Conservation (phyloP, 2,113 vertebrate species). For the Mesocricetus auratus region DNA sequence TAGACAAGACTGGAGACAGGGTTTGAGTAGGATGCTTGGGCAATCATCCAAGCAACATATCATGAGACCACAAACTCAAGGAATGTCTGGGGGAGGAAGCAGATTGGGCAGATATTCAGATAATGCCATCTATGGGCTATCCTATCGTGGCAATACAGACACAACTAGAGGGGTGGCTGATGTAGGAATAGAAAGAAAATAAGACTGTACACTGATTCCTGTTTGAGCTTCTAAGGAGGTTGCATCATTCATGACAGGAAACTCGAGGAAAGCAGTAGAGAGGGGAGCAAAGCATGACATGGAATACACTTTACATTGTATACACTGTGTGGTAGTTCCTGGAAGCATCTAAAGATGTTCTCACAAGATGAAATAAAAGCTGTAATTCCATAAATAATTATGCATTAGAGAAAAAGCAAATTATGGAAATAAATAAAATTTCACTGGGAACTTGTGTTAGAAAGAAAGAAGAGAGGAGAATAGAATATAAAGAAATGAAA, state of each 20-base stretch:
- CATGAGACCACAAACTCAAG: conserved; percentile 44
- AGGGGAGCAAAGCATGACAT: not conserved
- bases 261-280: not conserved
- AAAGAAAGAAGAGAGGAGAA: not conserved
- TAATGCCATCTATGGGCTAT: not conserved
- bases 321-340: not conserved
- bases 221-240: not conserved
- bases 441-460: not conserved
- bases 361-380: conserved; percentile 30
- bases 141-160: not conserved
- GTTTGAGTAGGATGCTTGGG: not conserved
- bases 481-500: not conserved
- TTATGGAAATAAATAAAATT: not conserved
- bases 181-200: not conserved
- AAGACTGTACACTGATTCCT: not conserved
- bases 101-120: conserved; percentile 1
- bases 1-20: conserved; percentile 6
- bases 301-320: not conserved
- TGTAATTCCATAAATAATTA: not conserved
- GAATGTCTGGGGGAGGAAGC: not conserved
- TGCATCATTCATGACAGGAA: not conserved
- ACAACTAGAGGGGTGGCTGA: not conserved
- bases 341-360: not conserved
- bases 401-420: not conserved
- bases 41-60: conserved; percentile 43